These are phyloP conservation scores for Abrostola tripartita DNA, from an alignment of 2,888 invertebrate species.

Conservation along the genomic window DNA sequence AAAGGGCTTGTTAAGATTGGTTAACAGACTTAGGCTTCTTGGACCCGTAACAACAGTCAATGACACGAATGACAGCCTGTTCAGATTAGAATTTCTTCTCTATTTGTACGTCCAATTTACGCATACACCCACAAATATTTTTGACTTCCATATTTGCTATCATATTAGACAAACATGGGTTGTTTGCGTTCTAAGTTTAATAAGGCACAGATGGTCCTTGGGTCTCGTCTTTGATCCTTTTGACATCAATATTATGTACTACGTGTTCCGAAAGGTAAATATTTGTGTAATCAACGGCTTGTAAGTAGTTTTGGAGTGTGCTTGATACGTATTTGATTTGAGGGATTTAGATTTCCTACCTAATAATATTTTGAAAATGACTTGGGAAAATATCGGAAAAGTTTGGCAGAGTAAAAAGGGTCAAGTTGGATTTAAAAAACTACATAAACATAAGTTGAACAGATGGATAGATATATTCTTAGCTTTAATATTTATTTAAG, in stretches of 20 bases:
- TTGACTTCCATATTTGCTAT: conserved; percentile 23
- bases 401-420: too few species aligned
- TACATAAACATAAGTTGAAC: too few species aligned
- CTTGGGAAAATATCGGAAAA: too few species aligned
- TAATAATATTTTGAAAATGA: too few species aligned
- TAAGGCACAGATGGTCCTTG: conserved; percentile 40
- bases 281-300: conserved; percentile 47
- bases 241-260: conserved; percentile 35
- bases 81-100: not conserved
- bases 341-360: not conserved
- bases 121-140: conserved; percentile 43
- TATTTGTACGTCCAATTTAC: conserved; percentile 11
- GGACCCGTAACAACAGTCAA: too few species aligned
- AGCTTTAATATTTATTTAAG: too few species aligned
- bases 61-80: too few species aligned
- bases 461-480: too few species aligned
- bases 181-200: conserved; percentile 51
- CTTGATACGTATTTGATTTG: not conserved
- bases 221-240: conserved; percentile 25
- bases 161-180: conserved; percentile 40
- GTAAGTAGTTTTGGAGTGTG: conserved; percentile 9
- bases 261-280: conserved; percentile 49
- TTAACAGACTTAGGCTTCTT: too few species aligned
- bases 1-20: too few species aligned
- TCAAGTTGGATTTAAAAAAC: too few species aligned